phyloP scores from a whole-genome alignment of 2,113 vertebrate genomes.

The Rallus limicola region DNA sequence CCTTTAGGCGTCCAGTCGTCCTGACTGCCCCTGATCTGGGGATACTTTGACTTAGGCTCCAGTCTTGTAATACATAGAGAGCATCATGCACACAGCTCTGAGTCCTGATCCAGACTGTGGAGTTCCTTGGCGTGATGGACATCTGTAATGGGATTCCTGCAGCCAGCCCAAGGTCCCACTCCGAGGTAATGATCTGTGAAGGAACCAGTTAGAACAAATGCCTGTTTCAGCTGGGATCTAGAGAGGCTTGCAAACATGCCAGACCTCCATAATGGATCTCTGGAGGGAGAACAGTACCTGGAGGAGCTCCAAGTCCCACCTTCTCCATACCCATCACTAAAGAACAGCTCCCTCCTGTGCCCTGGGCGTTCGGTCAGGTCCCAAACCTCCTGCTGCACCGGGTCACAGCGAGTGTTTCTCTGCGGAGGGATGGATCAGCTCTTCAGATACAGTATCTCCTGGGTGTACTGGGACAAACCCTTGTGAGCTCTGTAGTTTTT shows the following conservation, averaged over 20 bases:
- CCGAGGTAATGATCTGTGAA: slow-evolving; percentile 5
- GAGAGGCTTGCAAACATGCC: slow-evolving; percentile 47
- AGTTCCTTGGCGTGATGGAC: neutral
- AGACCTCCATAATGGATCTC: slow-evolving; percentile 45
- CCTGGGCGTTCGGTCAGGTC: neutral
- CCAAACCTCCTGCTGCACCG: rapidly evolving
- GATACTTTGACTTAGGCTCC: neutral
- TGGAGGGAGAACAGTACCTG: slow-evolving; percentile 53
- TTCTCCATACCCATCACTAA: slow-evolving; percentile 6
- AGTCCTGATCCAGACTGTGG: rapidly evolving
- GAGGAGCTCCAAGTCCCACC: slow-evolving; percentile 60
- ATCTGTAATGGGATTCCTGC: neutral
- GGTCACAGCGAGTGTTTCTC: neutral
- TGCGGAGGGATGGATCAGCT: neutral
- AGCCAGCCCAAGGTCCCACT: neutral
- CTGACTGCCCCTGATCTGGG: neutral
- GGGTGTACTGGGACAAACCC: neutral
- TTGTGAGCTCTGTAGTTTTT: neutral
- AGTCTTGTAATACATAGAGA: neutral
- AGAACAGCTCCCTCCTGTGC: slow-evolving; percentile 27
- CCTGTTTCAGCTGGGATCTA: slow-evolving; percentile 33
- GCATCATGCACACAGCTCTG: neutral
- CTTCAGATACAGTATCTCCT: neutral
- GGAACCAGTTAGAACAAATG: slow-evolving; percentile 54
- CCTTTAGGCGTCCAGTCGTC: neutral